Conservation (phyloP, 2,797 vertebrate genomes). For the Sebastes taczanowskii region DNA sequence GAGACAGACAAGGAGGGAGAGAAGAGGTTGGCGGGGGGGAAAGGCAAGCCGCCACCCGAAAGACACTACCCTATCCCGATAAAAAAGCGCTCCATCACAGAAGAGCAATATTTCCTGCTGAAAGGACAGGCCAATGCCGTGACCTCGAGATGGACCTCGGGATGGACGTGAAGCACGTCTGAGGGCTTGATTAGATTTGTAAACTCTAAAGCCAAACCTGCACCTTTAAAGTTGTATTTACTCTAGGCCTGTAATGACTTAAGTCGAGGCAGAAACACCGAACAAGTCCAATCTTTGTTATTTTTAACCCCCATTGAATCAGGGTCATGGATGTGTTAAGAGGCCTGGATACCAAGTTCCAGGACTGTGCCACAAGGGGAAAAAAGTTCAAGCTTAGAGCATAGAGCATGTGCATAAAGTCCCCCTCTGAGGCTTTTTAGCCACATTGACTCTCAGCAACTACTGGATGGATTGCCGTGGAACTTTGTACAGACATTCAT, state of each 20-base stretch:
- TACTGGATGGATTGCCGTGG: not conserved
- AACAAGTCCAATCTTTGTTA: not conserved
- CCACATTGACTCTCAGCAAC: not conserved
- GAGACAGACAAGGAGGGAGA: not conserved
- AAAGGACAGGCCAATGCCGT: not conserved
- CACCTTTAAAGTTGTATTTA: conserved; percentile 20
- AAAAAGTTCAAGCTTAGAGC: not conserved
- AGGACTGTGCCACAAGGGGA: not conserved
- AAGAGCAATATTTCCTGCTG: not conserved
- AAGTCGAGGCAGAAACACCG: not conserved
- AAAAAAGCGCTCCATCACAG: not conserved
- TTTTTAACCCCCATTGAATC: not conserved
- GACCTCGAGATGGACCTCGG: conserved; percentile 28
- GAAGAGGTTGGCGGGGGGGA: not conserved
- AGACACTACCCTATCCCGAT: not conserved
- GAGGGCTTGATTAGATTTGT: conserved; percentile 46
- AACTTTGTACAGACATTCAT: not conserved
- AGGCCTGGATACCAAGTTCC: not conserved
- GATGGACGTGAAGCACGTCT: not conserved
- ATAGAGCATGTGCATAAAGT: not conserved
- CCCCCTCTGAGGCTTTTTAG: not conserved
- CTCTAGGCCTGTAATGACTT: conserved; percentile 6
- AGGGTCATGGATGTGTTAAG: not conserved
- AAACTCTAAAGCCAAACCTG: conserved; percentile 17
- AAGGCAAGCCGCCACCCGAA: conserved; percentile 14